Evolutionary conservation across 1,140 invertebrate genomes (phyloP).

Genomic region (Thaumatotibia leucotreta): DNA sequence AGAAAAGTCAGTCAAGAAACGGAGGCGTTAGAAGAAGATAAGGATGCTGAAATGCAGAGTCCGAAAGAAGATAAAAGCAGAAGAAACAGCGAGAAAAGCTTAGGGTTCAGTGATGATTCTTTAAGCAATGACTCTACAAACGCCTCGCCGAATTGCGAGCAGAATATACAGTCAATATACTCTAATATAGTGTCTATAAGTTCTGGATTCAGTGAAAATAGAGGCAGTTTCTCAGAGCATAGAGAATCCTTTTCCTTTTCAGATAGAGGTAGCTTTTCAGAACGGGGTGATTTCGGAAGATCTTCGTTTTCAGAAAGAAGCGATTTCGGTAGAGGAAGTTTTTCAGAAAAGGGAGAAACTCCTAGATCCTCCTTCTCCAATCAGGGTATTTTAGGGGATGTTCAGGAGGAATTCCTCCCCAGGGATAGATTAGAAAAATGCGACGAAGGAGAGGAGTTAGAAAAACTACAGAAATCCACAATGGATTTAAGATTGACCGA

Average conservation of each 20-base stretch:
- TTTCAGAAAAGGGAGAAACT: slow-evolving; percentile 70
- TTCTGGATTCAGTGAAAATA: slow-evolving; percentile 71
- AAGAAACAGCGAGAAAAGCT: slow-evolving; percentile 78
- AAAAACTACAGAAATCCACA: slow-evolving; percentile 64
- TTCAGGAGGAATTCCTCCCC: slow-evolving; percentile 57
- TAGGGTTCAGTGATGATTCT: slow-evolving; percentile 82
- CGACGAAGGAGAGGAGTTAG: slow-evolving; percentile 63
- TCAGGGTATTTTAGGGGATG: slow-evolving; percentile 65
- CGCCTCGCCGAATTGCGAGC: slow-evolving; percentile 70
- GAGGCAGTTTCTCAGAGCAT: slow-evolving; percentile 70
- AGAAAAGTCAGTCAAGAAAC: slow-evolving; percentile 80
- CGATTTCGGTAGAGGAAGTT: slow-evolving; percentile 63
- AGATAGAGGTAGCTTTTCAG: slow-evolving; percentile 69
- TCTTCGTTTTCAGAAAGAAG: slow-evolving; percentile 67
- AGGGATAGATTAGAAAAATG: slow-evolving; percentile 53
- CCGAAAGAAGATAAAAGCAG: slow-evolving; percentile 58
- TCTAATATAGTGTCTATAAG: slow-evolving; percentile 72
- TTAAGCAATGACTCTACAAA: slow-evolving; percentile 79
- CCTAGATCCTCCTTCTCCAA: slow-evolving; percentile 70
- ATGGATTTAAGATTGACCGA: slow-evolving; percentile 69
- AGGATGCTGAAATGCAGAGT: slow-evolving; percentile 54
- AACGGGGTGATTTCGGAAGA: slow-evolving; percentile 63
- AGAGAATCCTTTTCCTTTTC: slow-evolving; percentile 73
- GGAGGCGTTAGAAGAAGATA: slow-evolving; percentile 42
- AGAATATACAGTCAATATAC: slow-evolving; percentile 71